Base-by-base conservation (phyloP, 1,140 invertebrate genomes). In the Dreissena polymorpha region DNA sequence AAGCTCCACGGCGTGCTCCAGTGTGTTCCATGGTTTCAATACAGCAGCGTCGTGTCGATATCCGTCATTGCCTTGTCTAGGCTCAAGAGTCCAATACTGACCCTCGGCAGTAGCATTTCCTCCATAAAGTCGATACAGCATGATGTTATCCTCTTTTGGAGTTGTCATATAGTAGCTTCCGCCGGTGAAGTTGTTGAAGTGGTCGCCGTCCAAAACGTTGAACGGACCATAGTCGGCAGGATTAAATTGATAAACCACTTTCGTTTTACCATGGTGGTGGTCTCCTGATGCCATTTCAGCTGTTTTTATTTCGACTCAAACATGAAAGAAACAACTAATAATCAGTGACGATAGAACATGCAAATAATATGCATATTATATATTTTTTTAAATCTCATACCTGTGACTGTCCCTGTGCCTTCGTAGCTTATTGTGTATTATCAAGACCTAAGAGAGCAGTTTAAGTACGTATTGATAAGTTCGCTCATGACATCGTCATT, bases 81-180 rank as follows among this genome's bases (percentile, higher is more conserved):
- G 23, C n/a, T 69, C 67, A 10, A 2, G 23, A 0, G 67, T 69
- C 67, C 67, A 69, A 49, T 69, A 69, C 23, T 69, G 67, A 18
- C 67, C 67, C 16, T 69, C 29, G 18, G 29, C 67, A 8, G 27
- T 5, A 6, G 67, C 67, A 8, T 29, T 29, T 12, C 67, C 67
- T 8, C 67, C 67, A n/a, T 69, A 49, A 27, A 69, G 10, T 49
- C 67, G 29, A 16, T 29, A 29, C 18, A 69, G 67, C 14, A 29
- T n/a, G 18, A 69, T 1, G 7, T 29, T 8, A 8, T 39, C 39
- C n/a, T 69, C 67, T 29, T 29, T 69, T 25, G 67, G 67, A 8
- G 67, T 69, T 27, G 67, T 69, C 8, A 69, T 49, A 69, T 69
- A 69, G 12, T 69, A 69, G 7, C 7, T 6, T 69, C 67, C 67